Conservation (phyloP, 2,797 vertebrate species). For the Pteronotus mesoamericanus region DNA sequence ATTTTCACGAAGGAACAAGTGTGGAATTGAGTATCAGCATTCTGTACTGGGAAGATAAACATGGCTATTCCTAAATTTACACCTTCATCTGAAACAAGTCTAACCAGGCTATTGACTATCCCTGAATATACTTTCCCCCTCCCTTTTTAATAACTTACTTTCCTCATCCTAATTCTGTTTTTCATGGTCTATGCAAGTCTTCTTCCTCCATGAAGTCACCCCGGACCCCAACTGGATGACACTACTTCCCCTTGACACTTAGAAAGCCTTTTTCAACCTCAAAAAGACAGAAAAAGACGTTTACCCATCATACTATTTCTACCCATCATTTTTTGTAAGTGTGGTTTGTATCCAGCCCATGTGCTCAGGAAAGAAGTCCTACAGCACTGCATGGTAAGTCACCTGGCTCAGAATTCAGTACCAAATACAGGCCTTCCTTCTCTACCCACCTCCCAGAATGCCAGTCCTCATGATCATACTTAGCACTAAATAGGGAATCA, state of each 20-base stretch:
- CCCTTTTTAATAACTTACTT: neutral
- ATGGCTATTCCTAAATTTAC: slow-evolving; percentile 11
- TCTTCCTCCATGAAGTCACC: neutral
- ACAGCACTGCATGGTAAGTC: accelerated
- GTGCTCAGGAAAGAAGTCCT: neutral
- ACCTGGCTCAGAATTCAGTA: neutral
- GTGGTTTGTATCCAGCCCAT: neutral
- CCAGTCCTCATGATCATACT: neutral
- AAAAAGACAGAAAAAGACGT: neutral
- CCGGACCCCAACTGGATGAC: neutral
- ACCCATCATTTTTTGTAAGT: neutral
- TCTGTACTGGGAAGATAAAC: neutral
- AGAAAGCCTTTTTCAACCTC: neutral
- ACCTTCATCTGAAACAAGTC: neutral
- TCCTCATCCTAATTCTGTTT: neutral
- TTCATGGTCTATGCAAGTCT: neutral
- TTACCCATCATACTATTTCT: neutral
- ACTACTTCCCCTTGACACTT: neutral
- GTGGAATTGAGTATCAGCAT: neutral
- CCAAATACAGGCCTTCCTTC: neutral
- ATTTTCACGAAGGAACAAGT: slow-evolving; percentile 34
- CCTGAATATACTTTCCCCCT: neutral
- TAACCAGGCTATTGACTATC: neutral
- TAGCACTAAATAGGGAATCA: neutral
- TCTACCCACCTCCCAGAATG: too few species aligned